Base-by-base conservation (phyloP, 2,797 vertebrate species). In the Ciconia nigra region DNA sequence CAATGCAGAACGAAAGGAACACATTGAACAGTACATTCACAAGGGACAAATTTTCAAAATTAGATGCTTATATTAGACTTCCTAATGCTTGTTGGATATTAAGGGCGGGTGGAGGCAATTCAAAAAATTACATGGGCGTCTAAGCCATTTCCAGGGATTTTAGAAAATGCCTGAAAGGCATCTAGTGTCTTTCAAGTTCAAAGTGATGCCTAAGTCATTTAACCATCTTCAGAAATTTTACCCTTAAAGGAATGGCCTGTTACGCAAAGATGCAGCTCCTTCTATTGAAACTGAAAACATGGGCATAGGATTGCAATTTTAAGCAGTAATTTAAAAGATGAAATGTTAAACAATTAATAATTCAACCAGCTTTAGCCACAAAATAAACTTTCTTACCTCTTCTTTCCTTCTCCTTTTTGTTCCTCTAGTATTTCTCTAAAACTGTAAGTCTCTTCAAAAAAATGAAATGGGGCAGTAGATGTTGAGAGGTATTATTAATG, bases 401-500 rank as follows among this genome's bases (percentile, higher is more conserved):
- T 90, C 16, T 69, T 90, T 76, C 29, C 4, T 58, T 51, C 19
- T 86, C 1, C 1, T 28, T 90, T 89, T 83, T 41, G 16, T 52
- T 70, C 3, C 25, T 70, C 28, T 3, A 59, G 6, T 52, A 61
- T 88, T 84, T 78, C 26, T 46, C 10, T 49, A 88, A 87, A 87
- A 78, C 7, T 29, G 3, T 46, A 55, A 54, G 37, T 62, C 11
- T 71, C 39, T 72, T 74, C 5, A 61, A 70, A 79, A 65, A 59
- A 62, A 72, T 11, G 3, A 83, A 80, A 87, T 3, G 9, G 14
- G 41, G 22, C 2, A 33, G 31, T 91, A 81, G 57, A 82, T 73
- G 25, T 81, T 92, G 54, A 83, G 78, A 89, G 46, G n/a, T 69
- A 62, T 93, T 95, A 93, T 94, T 93, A 92, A 95, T 58, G 49